Evolutionary conservation across 1,140 invertebrate genomes (phyloP), one percentile per base, ranked within the genome.

Genomic region (Laupala kohalensis): DNA sequence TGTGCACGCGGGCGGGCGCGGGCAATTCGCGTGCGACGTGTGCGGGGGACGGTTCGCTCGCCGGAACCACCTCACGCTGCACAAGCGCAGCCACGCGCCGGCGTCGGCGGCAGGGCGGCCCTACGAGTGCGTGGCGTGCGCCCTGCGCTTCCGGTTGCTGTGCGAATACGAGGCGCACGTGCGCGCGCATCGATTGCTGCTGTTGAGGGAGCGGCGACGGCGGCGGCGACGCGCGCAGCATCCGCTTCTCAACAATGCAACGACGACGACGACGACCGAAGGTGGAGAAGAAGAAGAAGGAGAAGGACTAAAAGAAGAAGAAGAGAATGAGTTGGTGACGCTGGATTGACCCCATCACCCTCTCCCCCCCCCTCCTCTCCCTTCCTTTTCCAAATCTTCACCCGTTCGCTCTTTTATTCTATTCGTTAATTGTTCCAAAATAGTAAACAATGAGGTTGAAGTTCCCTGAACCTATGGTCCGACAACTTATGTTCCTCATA

Each of bases 121-220:
- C 5, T 91, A 87, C 77, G 84, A 85, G 64, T 94, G 92, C 78
- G 83, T 85, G 5, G 82, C 86, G 37, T 95, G 93, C 78, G 83
- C 84, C 13, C 86, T 88, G 25, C 81, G 85, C 28, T 95, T 93
- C 78, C 9, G 12, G 1, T 19, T 13, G 9, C 9, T 53, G 1
- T 53, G 9, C 1, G 9, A 53, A 64, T 6, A 9, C 15, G 9
- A 25, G 23, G 1, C 19, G 19, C 26, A 25, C 24, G n/a, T 3
- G 64, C 67, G 1, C 67, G 23, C 29, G 67, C 67, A 69, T 4
- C 69, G 23, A 19, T n/a, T 19, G 37, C 71, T 63, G 72, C 81
- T 83, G 72, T 80, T 29, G 15, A 30, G 37, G 23, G 69, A 71
- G 12, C 37, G 64, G 26, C 69, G 23, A 0, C 37, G 5, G n/a